These are phyloP conservation scores for Xestobium rufovillosum DNA, from an alignment of 2,888 invertebrate species.

Conservation along the genomic window DNA sequence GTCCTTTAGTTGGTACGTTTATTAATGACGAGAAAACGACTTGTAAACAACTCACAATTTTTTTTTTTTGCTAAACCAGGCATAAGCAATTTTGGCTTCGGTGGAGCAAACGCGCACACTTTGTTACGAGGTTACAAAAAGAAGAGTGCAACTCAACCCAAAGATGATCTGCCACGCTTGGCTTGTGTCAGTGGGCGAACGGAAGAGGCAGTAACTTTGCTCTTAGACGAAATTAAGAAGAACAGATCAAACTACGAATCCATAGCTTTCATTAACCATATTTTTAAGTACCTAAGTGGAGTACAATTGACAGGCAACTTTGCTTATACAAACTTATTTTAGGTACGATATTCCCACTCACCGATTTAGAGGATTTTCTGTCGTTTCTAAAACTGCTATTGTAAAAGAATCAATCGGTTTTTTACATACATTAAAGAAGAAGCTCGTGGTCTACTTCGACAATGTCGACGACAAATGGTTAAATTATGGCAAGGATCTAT, in stretches of 20 bases:
- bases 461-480: neutral
- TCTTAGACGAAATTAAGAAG: conserved; percentile 55
- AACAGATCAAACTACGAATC: neutral
- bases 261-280: neutral
- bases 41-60: conserved; percentile 4
- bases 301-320: conserved; percentile 1
- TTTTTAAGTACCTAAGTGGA: conserved; percentile 1
- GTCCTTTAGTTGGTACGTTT: no score
- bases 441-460: neutral
- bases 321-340: neutral
- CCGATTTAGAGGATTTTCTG: conserved; percentile 1
- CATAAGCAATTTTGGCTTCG: conserved; percentile 88
- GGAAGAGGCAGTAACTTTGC: conserved; percentile 58
- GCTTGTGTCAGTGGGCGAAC: conserved; percentile 72
- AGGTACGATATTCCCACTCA: conserved; percentile 1
- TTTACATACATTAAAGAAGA: neutral
- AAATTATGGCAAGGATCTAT: neutral
- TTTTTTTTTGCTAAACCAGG: conserved; percentile 47
- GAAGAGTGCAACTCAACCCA: conserved; percentile 53
- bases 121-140: conserved; percentile 54
- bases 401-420: neutral
- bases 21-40: conserved; percentile 4
- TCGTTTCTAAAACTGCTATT: neutral
- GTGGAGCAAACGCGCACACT: conserved; percentile 75
- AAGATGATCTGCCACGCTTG: conserved; percentile 61